Evolutionary conservation across 2,888 invertebrate genomes (phyloP).

Genomic region (Hirudinaria manillensis): DNA sequence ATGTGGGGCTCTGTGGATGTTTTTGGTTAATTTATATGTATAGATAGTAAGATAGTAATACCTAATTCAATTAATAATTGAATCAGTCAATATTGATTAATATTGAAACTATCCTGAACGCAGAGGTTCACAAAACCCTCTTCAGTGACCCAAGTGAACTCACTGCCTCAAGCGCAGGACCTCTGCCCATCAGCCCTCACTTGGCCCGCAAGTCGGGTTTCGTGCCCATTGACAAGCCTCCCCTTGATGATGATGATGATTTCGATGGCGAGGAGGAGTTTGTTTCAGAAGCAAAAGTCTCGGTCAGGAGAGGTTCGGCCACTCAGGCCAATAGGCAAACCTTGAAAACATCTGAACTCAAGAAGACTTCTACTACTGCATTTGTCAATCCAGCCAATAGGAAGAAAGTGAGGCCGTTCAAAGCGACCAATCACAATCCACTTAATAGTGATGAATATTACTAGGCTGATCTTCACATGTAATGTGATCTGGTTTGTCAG

Average conservation of each 20-base stretch:
- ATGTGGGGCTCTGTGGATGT: too few species aligned
- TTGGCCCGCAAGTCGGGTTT: constrained; percentile 48
- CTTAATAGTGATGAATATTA: constrained; percentile 34
- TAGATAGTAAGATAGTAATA: too few species aligned
- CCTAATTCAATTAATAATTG: too few species aligned
- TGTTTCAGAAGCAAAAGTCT: background rate
- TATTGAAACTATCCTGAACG: too few species aligned
- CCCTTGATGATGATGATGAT: background rate
- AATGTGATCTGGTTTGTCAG: too few species aligned
- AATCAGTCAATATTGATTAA: too few species aligned
- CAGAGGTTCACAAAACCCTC: constrained; percentile 35
- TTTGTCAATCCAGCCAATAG: background rate
- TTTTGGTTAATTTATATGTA: too few species aligned
- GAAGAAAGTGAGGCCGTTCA: background rate
- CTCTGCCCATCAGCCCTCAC: constrained; percentile 26
- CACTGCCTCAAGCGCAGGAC: constrained; percentile 8
- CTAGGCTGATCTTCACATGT: constrained; percentile 22
- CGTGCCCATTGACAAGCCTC: constrained; percentile 45
- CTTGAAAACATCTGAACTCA: background rate
- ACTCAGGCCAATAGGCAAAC: too few species aligned
- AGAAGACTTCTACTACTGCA: background rate
- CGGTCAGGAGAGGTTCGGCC: background rate
- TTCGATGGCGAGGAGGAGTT: background rate
- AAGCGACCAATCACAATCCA: constrained; percentile 26
- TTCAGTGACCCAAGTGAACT: constrained; percentile 17